Evolutionary conservation across 1,140 invertebrate species (phyloP), one percentile per base, ranked within the genome.

Genomic region (Sipha flava): DNA sequence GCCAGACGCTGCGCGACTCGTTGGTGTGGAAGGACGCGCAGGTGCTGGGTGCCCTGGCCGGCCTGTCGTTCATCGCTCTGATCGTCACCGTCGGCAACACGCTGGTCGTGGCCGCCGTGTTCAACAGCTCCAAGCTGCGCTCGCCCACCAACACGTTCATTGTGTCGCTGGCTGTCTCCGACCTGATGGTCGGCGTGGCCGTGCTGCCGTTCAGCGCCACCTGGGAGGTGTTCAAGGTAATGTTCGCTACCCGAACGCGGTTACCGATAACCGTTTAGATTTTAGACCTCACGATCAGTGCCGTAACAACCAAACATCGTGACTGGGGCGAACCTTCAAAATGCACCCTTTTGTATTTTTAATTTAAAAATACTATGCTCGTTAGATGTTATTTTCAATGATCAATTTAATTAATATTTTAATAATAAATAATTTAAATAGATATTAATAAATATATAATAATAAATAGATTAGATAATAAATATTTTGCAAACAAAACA

Each of bases 141-240:
- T 95, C 94, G 77, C 94, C 97, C 81, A 98, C 96, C 52, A 98
- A 98, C 86, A 90, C 96, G 84, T 97, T 98, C 87, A 98, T 98
- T 83, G 91, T 96, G 43, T 97, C 94, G 31, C 88, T 98, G 81
- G 96, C 96, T 0, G 92, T 96, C 1, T 94, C 95, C 43, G 96
- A 98, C 86, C 88, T 98, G 34, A 87, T 97, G 83, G 94, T 98
- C 12, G 95, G 95, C 0, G 86, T 96, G 3, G 93, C 93, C 18
- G 95, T 97, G n/a, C 87, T 97, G 72, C 94, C 94, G 0, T 96
- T 96, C 85, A 95, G 93, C 21, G 92, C 94, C 79, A 94, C 92
- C 7, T 92, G 93, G 88, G 93, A 95, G 85, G 93, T 95, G n/a
- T 93, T 92, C 85, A 92, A 94, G 90, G 92, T 93, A 72, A 52